Evolutionary conservation across 1,140 invertebrate species (phyloP), one percentile per base, ranked within the genome.

Genomic region (Megathymus violae): DNA sequence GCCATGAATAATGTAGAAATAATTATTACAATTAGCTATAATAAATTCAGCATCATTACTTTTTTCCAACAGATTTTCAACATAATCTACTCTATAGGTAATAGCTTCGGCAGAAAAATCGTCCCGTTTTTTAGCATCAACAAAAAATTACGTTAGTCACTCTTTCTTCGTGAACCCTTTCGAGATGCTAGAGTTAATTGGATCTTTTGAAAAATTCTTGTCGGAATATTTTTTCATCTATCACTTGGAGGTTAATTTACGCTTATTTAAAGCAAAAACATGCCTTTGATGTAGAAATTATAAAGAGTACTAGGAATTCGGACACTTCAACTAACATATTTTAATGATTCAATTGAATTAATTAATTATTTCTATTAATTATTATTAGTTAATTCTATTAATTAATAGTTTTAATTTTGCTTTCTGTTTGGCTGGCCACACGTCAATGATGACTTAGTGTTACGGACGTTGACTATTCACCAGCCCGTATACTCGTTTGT

Each of bases 161-260:
- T 71, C 65, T 71, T 79, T 62, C 69, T 77, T 71, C 59, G 60
- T 69, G 71, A 74, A 77, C 74, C 74, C 72, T 77, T 81, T 75
- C 70, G 67, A 77, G 72, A 71, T 64, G 70, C 62, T 64, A 50
- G 65, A 78, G 74, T 78, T 81, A 81, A 81, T 81, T 81, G 76
- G 76, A 75, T 81, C 76, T 77, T 79, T 81, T 77, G 68, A 75
- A 75, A 78, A 81, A 77, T 70, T 75, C 72, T 74, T 74, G 69
- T 51, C 66, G 59, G 63, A 71, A 75, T 70, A 75, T 77, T 77
- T 81, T 79, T 75, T 75, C 74, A 74, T 78, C 74, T 78, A 79
- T 81, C 69, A 75, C 66, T 77, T 79, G 71, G 60, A 64, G 62
- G 47, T 70, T 76, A 78, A 80, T 80, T 78, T 73, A 63, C 70